phyloP scores from a whole-genome alignment of 2,113 vertebrate species.

The Vidua macroura region DNA sequence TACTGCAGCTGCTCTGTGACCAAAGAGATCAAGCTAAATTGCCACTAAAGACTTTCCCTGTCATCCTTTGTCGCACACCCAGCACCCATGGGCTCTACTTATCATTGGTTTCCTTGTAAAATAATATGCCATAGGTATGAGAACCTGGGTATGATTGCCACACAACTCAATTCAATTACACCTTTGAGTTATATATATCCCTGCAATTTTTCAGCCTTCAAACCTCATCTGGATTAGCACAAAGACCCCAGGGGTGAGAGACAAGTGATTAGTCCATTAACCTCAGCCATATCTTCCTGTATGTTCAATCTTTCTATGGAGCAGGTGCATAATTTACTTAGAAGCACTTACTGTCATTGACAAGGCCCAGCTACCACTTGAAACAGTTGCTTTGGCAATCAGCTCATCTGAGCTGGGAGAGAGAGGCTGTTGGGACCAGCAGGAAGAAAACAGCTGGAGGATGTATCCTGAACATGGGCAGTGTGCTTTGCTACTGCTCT shows the following conservation, averaged over 20 bases:
- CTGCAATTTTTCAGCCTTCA: conserved; percentile 56
- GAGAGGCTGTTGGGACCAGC: not conserved
- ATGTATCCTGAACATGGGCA: rapidly evolving
- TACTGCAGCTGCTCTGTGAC: not conserved
- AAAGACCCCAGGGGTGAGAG: conserved; percentile 54
- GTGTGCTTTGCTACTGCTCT: not conserved
- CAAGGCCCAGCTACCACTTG: not conserved
- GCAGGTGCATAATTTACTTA: conserved; percentile 53
- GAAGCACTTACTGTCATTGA: conserved; percentile 51
- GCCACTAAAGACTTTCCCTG: not conserved
- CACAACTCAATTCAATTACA: conserved; percentile 40
- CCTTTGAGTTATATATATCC: conserved; percentile 34
- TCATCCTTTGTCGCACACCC: not conserved
- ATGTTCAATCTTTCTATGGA: conserved; percentile 24
- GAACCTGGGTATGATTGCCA: conserved; percentile 17
- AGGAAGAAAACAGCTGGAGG: not conserved
- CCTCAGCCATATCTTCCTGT: conserved; percentile 37
- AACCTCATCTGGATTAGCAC: conserved; percentile 34
- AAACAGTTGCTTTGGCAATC: not conserved
- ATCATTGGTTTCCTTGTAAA: conserved; percentile 30
- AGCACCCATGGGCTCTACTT: not conserved
- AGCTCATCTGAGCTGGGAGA: not conserved
- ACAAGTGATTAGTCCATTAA: conserved; percentile 60
- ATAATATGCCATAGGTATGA: conserved; percentile 24
- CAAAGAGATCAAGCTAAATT: not conserved